A percentile compares a stretch with the other conserved stretches of the same genome.
Conservation (phyloP, 1,140 invertebrate genomes). For the Dreissena rostriformis region DNA sequence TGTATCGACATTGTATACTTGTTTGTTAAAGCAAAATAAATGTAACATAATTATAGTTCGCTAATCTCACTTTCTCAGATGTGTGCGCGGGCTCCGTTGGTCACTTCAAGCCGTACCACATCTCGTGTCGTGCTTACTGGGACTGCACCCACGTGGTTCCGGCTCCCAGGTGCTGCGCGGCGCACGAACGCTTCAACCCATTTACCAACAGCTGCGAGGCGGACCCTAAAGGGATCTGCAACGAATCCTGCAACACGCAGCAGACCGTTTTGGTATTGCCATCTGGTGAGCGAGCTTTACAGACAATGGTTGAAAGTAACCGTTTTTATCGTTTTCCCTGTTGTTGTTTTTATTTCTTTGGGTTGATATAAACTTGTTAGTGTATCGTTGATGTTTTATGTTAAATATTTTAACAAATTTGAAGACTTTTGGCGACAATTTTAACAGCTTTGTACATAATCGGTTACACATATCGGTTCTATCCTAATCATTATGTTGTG, state of each 20-base stretch:
- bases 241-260: conserved; percentile 14
- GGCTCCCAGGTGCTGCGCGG: conserved; percentile 22
- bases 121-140: conserved; percentile 46
- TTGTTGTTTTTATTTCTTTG: no score
- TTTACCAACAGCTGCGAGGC: conserved; percentile 27
- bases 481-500: no score
- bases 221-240: conserved; percentile 20
- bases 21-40: background rate
- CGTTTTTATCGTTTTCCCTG: no score
- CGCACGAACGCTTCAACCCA: conserved; percentile 25
- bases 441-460: no score
- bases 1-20: background rate
- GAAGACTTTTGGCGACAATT: no score
- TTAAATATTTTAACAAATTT: no score
- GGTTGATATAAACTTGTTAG: no score
- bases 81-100: background rate
- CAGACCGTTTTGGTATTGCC: background rate
- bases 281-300: background rate
- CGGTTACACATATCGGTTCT: no score
- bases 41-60: background rate
- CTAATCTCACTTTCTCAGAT: conserved; percentile 10
- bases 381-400: no score
- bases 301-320: no score
- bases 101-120: conserved; percentile 8
- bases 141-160: conserved; percentile 12